Base-by-base conservation (phyloP, 2,888 invertebrate species). In the Dermolepida albohirtum region DNA sequence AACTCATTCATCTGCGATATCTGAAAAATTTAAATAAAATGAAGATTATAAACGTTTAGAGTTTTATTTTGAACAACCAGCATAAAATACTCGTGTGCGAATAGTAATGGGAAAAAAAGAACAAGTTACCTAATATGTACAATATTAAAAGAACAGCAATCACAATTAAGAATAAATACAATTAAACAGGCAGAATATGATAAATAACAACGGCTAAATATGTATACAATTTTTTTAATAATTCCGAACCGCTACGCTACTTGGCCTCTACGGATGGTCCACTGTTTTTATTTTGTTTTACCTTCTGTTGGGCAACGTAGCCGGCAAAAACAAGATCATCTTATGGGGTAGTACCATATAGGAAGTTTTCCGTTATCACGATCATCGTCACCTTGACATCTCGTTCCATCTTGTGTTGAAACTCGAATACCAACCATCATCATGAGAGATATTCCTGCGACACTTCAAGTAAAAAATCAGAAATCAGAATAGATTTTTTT, bases 401-500 rank as follows among this genome's bases (percentile, higher is more conserved):
- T 47, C 47, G 71, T 74, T 72, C 65, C 34, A 34, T 34, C 34
- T 34, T 34, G 40, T 64, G 68, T 63, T 54, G 68, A 64, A 70
- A 67, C 47, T 62, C 66, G 47, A 47, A 47, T 17, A 47, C 29
- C 59, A 29, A 44, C 29, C 11, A 12, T 41, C 43, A 57, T 57
- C 57, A 27, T 39, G 14, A 75, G 74, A 70, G 59, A 72, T 72
- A 50, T 49, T 57, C 70, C 74, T 77, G 76, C 76, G 75, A 77
- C 78, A 80, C 80, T 81, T 81, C 75, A 81, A 80, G 76, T 76
- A 80, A 80, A 62, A 34, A 80, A 78, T 79, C 77, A 78, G 77
- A 77, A 76, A 79, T 79, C 75, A 80, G 78, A 78, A 62, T 47
- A 62, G 47, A 29, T 29, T 29, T 34, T 57, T 47, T 59, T n/a